These are phyloP conservation scores for Numida meleagris DNA, from an alignment of 2,113 vertebrate genomes.

Conservation along the genomic window DNA sequence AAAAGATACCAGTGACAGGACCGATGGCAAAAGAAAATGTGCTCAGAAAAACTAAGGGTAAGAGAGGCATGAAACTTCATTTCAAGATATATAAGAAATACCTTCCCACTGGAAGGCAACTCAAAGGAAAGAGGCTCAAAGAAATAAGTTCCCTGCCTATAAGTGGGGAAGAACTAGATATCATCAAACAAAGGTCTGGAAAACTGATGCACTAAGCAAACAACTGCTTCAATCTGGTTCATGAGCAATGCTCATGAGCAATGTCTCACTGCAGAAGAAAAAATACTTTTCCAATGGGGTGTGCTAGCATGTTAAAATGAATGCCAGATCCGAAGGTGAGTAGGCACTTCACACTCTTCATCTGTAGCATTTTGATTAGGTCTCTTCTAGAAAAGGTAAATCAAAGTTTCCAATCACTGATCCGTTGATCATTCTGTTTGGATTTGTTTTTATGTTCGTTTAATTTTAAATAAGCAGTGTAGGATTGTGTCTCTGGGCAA, in stretches of 20 bases:
- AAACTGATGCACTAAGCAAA: fast-evolving
- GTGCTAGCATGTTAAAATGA: not conserved
- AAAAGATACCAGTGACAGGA: not conserved
- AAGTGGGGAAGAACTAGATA: not conserved
- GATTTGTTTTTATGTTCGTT: too few relatives aligned
- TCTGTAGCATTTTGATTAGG: too few relatives aligned
- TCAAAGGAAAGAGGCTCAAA: not conserved
- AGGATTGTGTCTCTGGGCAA: too few relatives aligned
- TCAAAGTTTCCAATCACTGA: too few relatives aligned
- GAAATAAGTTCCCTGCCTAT: not conserved
- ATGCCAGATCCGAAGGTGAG: not conserved
- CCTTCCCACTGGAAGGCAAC: not conserved
- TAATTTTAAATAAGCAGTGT: too few relatives aligned
- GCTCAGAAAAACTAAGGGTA: not conserved
- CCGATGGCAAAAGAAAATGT: not conserved
- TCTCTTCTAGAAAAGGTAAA: too few relatives aligned
- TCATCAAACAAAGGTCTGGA: not conserved
- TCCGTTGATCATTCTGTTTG: too few relatives aligned
- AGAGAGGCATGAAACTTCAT: not conserved
- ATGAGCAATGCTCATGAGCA: not conserved
- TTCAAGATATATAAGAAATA: not conserved
- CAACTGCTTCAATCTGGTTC: not conserved
- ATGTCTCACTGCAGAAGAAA: not conserved
- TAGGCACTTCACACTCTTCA: too few relatives aligned
- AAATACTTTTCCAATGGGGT: not conserved